A percentile compares a stretch with the other conserved stretches of the same genome.
These are phyloP conservation scores for Forbesichthys papilliferus DNA, from an alignment of 2,113 vertebrate species.

Conservation along the genomic window DNA sequence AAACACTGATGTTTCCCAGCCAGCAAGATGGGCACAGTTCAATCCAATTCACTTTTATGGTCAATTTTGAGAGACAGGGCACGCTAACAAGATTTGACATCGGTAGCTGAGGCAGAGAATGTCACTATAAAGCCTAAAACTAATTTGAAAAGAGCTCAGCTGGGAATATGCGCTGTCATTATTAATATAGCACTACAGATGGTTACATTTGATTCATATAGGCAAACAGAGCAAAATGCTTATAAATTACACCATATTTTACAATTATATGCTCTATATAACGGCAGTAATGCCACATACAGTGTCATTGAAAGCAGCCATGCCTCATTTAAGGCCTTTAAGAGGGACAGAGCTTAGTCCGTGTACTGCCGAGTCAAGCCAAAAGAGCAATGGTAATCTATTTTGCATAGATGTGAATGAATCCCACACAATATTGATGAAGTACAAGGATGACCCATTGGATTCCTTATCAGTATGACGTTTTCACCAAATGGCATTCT, in stretches of 20 bases:
- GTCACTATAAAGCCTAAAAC: constrained; percentile 13
- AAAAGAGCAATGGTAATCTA: constrained; percentile 61
- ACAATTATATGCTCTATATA: too few species aligned
- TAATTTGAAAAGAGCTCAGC: constrained; percentile 4
- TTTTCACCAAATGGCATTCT: constrained; percentile 38
- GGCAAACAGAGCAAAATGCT: too few species aligned
- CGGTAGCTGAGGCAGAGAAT: constrained; percentile 1
- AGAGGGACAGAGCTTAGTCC: constrained; percentile 44
- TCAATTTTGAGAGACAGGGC: neutral
- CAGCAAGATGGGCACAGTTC: neutral
- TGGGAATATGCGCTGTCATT: neutral
- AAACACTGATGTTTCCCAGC: constrained; percentile 4
- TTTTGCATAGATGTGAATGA: constrained; percentile 55
- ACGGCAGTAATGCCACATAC: too few species aligned
- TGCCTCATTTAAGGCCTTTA: too few species aligned
- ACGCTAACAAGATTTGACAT: constrained; percentile 10
- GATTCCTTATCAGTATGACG: constrained; percentile 65
- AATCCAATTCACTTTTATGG: constrained; percentile 8
- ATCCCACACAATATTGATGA: constrained; percentile 65
- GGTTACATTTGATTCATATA: neutral
- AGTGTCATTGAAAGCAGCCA: too few species aligned
- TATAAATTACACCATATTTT: too few species aligned
- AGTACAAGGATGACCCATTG: constrained; percentile 46
- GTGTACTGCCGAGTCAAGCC: constrained; percentile 51
- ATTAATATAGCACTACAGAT: neutral